Base-by-base conservation (phyloP, 2,113 vertebrate genomes). In the Rhadina sibilatrix region DNA sequence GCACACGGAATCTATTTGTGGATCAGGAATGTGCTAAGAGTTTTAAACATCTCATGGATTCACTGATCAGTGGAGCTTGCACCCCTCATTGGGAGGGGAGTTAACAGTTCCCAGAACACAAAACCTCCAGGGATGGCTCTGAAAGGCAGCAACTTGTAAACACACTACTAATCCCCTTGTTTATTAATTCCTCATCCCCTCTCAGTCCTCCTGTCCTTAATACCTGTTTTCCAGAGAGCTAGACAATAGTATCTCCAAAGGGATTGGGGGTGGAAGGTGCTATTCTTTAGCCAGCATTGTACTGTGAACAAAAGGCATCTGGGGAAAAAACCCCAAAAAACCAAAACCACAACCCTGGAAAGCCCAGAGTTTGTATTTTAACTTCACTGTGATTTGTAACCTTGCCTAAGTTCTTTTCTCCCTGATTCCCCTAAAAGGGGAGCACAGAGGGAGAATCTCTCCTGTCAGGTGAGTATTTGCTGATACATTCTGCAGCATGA, bases 71-170 rank as follows among this genome's bases (percentile, higher is more conserved):
- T 15, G 7, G 4, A 78, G 69, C 31, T 23, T 52, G 13, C 57
- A 57, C 8, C 77, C 30, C 69, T 82, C 56, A 11, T 60, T 49
- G 81, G 17, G 38, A 5, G 3, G 15, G 68, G 25, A n/a, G 46
- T 54, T 60, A 87, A 71, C 60, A 60, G 20, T 6, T 49, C 81
- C 77, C 91, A 75, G 69, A 84, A 68, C 22, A 71, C 24, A 83
- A 68, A 81, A 78, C 53, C 80, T 75, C 76, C 77, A 69, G 74
- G 60, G 87, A 82, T 33, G 25, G 40, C 87, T 84, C 69, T n/a
- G 23, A 90, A 89, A 94, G 52, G 69, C 83, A 94, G 81, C 40
- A 66, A 40, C 63, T 25, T 68, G 74, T 75, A 89, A 94, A 91
- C 80, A 89, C 56, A 70, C 52, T 84, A 76, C 52, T 84, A 76